A percentile compares a stretch with the other conserved stretches of the same genome.
phyloP scores from a whole-genome alignment of 1,140 invertebrate genomes.

The Akabosia matsudoensis region DNA sequence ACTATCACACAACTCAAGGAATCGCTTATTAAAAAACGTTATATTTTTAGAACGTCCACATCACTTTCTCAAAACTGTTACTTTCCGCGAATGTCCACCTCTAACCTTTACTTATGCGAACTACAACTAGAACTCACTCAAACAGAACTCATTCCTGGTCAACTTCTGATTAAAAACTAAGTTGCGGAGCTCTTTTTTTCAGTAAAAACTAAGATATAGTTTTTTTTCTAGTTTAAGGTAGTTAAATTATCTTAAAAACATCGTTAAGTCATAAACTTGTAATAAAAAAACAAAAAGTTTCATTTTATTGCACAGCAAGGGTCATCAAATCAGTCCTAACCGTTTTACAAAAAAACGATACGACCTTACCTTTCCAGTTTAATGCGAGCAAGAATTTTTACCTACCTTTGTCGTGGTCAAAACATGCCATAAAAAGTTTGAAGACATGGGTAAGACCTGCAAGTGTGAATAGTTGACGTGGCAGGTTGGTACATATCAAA shows the following conservation, averaged over 20 bases:
- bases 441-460: too few species aligned
- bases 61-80: too few species aligned
- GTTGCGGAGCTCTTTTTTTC: neutral
- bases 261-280: neutral
- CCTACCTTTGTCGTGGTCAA: neutral
- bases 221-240: neutral
- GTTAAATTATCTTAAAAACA: neutral
- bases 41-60: too few species aligned
- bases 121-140: too few species aligned
- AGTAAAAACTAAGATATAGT: too few species aligned
- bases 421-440: neutral
- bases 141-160: neutral
- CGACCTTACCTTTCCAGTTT: neutral
- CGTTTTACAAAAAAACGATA: neutral
- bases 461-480: too few species aligned
- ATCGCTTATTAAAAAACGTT: too few species aligned
- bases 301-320: slow-evolving; percentile 16
- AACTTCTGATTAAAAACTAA: slow-evolving; percentile 5
- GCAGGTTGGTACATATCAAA: too few species aligned
- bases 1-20: too few species aligned
- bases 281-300: neutral
- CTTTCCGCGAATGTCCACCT: too few species aligned
- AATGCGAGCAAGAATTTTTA: too few species aligned
- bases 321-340: neutral
- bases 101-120: too few species aligned